phyloP scores from a whole-genome alignment of 2,888 invertebrate species.

The Acanthosepion pharaonis region DNA sequence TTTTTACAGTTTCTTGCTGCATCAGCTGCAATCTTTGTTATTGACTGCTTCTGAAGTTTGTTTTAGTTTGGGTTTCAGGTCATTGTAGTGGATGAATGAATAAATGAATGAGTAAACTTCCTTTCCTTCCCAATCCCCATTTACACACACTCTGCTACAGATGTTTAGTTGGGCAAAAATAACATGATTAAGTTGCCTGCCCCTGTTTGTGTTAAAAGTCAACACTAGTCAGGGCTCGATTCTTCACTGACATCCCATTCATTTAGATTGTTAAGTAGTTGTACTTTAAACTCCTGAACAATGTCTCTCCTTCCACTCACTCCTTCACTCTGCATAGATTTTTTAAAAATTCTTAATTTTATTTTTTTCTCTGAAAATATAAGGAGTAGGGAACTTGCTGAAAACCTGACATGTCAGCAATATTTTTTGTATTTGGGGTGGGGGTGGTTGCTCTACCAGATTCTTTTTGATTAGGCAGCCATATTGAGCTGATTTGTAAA shows the following conservation, averaged over 20 bases:
- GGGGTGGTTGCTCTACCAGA: no score
- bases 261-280: neutral
- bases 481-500: no score
- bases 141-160: neutral
- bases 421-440: neutral
- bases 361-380: neutral
- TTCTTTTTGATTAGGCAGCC: no score
- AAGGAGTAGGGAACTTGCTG: neutral
- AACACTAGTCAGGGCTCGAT: neutral
- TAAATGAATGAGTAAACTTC: neutral
- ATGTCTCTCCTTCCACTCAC: neutral
- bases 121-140: neutral
- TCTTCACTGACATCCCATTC: neutral
- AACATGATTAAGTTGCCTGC: slow-evolving; percentile 5
- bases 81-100: neutral
- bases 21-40: neutral
- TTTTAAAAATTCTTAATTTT: neutral
- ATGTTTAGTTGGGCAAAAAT: slow-evolving; percentile 7
- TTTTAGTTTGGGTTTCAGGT: neutral
- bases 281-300: slow-evolving; percentile 33
- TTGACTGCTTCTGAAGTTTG: neutral
- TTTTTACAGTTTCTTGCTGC: neutral
- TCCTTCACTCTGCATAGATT: neutral
- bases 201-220: neutral
- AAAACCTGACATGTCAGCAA: slow-evolving; percentile 18